Conservation (phyloP, 1,140 invertebrate species). For the Caenorhabditis briggsae region DNA sequence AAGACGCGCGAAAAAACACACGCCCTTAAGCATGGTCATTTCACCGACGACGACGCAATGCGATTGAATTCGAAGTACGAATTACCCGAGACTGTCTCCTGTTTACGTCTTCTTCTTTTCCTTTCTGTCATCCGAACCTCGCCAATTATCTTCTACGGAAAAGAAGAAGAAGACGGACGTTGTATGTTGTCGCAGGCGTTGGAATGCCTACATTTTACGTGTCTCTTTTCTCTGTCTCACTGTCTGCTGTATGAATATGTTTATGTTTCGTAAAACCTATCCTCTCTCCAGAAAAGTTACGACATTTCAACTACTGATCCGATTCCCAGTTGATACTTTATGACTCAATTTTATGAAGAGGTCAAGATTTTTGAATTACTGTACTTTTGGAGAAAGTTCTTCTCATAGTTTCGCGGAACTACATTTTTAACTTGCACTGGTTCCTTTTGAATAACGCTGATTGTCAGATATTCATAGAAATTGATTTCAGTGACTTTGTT, state of each 20-base stretch:
- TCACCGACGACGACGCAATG: background rate
- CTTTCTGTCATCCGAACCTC: conserved; percentile 16
- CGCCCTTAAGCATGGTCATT: conserved; percentile 34
- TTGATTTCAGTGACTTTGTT: no score
- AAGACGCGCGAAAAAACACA: conserved; percentile 21
- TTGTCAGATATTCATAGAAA: no score
- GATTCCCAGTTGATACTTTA: no score
- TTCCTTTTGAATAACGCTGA: no score
- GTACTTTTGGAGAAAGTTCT: no score
- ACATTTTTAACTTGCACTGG: no score
- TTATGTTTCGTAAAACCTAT: background rate
- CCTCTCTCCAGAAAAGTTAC: background rate
- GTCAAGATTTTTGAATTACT: no score
- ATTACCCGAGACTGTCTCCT: conserved; percentile 43
- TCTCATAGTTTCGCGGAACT: no score
- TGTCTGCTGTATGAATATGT: background rate
- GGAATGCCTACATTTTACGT: conserved; percentile 11
- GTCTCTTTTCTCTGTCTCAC: background rate
- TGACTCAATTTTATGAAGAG: no score
- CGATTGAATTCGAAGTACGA: conserved; percentile 13
- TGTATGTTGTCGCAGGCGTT: background rate
- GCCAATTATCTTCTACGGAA: conserved; percentile 45
- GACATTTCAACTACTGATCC: background rate
- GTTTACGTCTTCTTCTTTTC: background rate
- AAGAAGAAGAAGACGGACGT: background rate